These are phyloP conservation scores for Toxonevra muliebris DNA, from an alignment of 2,888 invertebrate genomes.

Conservation along the genomic window DNA sequence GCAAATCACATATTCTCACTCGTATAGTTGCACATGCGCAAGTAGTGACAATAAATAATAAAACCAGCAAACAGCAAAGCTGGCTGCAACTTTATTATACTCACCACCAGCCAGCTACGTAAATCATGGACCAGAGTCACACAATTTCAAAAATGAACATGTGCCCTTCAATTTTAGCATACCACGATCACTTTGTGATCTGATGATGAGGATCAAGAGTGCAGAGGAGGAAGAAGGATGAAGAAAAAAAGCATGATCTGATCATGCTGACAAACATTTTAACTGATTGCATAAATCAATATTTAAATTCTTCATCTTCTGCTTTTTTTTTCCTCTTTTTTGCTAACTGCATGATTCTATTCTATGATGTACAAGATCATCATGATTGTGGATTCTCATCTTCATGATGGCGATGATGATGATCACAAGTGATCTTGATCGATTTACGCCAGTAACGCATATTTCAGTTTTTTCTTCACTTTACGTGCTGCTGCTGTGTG, in stretches of 20 bases:
- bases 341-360: not conserved
- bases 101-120: no score
- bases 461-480: slow-evolving; percentile 12
- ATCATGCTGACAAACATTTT: slow-evolving; percentile 20
- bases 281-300: slow-evolving; percentile 38
- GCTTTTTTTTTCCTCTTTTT: no score
- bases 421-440: slow-evolving; percentile 32
- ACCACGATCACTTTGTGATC: not conserved
- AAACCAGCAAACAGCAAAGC: not conserved
- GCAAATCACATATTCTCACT: no score
- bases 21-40: slow-evolving; percentile 13
- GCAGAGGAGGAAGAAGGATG: no score
- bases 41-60: slow-evolving; percentile 26
- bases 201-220: not conserved
- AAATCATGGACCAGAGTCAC: not conserved
- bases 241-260: not conserved
- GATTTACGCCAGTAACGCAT: slow-evolving; percentile 32
- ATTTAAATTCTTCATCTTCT: slow-evolving; percentile 32
- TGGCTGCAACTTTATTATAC: not conserved
- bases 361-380: slow-evolving; percentile 3
- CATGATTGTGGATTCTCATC: not conserved
- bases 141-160: not conserved
- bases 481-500: slow-evolving; percentile 1
- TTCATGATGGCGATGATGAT: slow-evolving; percentile 2
- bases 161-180: no score